These are phyloP conservation scores for Phoeniculus purpureus DNA, from an alignment of 2,797 vertebrate species.

Conservation along the genomic window DNA sequence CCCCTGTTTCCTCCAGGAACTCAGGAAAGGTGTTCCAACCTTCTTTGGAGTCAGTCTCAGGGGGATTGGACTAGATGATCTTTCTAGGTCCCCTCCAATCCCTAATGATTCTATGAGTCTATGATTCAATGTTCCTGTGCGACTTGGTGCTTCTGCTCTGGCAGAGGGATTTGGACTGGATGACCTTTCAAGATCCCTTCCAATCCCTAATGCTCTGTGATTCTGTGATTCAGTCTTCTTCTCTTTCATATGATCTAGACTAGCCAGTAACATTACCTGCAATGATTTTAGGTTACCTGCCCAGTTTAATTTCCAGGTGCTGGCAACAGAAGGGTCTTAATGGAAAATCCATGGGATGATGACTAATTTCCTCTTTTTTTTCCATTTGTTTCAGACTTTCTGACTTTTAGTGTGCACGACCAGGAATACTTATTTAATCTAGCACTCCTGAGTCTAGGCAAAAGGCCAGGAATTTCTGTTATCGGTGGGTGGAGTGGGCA, in stretches of 20 bases:
- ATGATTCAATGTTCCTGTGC: too few relatives aligned
- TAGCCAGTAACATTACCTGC: neutral
- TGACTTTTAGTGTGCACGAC: neutral
- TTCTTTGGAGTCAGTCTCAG: neutral
- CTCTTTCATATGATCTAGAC: neutral
- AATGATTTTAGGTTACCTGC: neutral
- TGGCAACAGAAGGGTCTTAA: neutral
- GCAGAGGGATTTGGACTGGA: too few relatives aligned
- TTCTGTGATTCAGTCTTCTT: fast-evolving
- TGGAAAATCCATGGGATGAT: slow-evolving; percentile 5
- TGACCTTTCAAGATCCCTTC: too few relatives aligned
- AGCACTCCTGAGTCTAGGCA: slow-evolving; percentile 1
- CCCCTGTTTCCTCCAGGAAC: neutral
- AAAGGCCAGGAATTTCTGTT: slow-evolving; percentile 15
- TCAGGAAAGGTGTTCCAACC: neutral
- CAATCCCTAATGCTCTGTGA: too few relatives aligned
- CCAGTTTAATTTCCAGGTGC: neutral
- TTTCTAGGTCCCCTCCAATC: too few relatives aligned
- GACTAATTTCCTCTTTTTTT: slow-evolving; percentile 1
- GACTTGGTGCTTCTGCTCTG: too few relatives aligned
- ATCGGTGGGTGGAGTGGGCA: neutral
- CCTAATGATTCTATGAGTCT: too few relatives aligned
- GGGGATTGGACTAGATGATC: too few relatives aligned
- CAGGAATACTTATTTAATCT: slow-evolving; percentile 24
- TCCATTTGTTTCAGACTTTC: neutral